Conservation (phyloP, 2,888 invertebrate genomes). For the Frankliniella fusca region DNA sequence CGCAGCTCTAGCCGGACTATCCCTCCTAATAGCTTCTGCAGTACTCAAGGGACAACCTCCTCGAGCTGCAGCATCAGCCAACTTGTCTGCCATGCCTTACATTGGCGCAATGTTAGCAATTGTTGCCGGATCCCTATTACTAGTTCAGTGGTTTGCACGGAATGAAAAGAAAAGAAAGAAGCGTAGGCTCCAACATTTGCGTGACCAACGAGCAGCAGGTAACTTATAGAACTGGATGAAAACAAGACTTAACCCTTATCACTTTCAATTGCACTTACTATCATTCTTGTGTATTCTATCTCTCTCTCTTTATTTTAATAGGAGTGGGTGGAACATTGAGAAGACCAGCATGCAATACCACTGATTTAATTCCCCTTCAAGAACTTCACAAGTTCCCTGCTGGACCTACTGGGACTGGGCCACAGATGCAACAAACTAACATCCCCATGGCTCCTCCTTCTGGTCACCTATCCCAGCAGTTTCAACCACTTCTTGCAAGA, state of each 20-base stretch:
- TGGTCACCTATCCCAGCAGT: not conserved
- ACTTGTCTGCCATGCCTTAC: conserved; percentile 2
- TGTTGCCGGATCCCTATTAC: not conserved
- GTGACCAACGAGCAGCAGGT: not conserved
- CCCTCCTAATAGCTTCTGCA: not conserved
- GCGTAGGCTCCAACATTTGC: not conserved
- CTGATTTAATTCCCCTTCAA: not conserved
- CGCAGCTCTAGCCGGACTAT: not conserved
- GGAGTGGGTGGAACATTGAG: not conserved
- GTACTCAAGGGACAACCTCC: not conserved
- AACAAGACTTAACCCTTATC: not conserved
- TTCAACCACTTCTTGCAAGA: not conserved
- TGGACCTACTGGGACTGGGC: not conserved
- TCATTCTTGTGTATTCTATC: not conserved
- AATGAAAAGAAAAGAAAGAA: conserved; percentile 18
- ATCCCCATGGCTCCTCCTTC: not conserved
- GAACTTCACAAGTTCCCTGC: not conserved
- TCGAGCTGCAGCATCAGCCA: not conserved
- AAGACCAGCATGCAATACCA: not conserved
- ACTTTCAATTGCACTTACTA: not conserved
- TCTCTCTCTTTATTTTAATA: not conserved
- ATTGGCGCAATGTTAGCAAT: not conserved
- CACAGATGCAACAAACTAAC: not conserved
- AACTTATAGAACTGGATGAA: not conserved
- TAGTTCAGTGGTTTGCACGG: not conserved